Evolutionary conservation across 2,113 vertebrate genomes (phyloP), one percentile per base, ranked within the genome.

Genomic region (Hyperoodon ampullatus): DNA sequence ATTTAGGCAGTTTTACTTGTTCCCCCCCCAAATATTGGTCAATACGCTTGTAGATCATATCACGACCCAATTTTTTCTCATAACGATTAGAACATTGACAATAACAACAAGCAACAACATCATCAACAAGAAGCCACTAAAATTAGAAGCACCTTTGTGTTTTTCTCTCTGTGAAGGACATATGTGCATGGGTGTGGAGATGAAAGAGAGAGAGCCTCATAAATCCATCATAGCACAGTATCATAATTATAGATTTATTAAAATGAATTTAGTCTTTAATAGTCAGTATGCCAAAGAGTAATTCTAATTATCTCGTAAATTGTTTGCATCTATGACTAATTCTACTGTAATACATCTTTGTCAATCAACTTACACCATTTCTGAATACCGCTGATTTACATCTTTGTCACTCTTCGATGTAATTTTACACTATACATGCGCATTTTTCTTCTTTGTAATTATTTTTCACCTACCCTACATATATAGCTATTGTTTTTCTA

Each of bases 271-370:
- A 92, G 35, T 91, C 88, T 90, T 92, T 98, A 98, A 98, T 98
- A 98, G 97, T 91, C 97, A 98, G 91, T 98, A 98, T 93, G 89
- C 94, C 97, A 97, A 97, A 98, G 86, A 77, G 16, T 97, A 97
- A 97, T 98, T 97, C 95, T 98, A 97, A 98, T 98, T 98, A 98
- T 97, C 82, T 78, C 95, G 94, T 94, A 98, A 98, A 98, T 98
- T 98, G 89, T 98, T 98, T 97, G 90, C 96, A 97, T 98, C 16
- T 95, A 91, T 97, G 97, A 35, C 94, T 98, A 98, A 98, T 98
- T 93, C 93, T 44, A 90, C 96, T 97, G 53, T 66, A 96, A 93
- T 97, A 93, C 35, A 97, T 98, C 98, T 98, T 97, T 98, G 97
- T 89, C 97, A 98, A 74, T 89, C 97, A 98, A 74, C 39, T 96